Conservation (phyloP, 2,113 vertebrate genomes). For the Leuciscus idus region DNA sequence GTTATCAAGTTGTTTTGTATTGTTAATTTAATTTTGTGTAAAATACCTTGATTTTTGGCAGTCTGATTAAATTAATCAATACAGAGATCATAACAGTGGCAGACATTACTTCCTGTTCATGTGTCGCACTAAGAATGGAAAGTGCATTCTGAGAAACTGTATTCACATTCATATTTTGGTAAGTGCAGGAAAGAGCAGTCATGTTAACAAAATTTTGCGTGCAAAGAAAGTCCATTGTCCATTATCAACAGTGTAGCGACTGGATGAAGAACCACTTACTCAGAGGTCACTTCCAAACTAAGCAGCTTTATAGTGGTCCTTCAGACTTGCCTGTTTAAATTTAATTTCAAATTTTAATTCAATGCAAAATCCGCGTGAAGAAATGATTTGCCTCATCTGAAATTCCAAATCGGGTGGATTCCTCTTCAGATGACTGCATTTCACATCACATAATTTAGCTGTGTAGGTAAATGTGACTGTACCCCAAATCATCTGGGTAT, state of each 20-base stretch:
- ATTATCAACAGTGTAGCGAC: background rate
- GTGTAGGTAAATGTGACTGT: background rate
- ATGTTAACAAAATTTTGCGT: background rate
- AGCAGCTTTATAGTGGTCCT: background rate
- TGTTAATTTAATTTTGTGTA: background rate
- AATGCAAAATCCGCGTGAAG: background rate
- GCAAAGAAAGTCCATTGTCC: background rate
- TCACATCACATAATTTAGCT: background rate
- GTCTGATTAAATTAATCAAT: background rate
- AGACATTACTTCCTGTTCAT: background rate
- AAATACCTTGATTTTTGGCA: background rate
- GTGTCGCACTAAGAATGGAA: background rate
- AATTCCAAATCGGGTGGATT: too few species aligned
- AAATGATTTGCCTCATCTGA: background rate
- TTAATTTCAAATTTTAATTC: background rate
- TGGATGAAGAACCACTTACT: too few species aligned
- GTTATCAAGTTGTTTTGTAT: background rate
- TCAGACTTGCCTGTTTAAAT: background rate
- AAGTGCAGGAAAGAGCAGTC: background rate
- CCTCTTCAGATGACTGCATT: background rate
- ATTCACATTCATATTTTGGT: background rate
- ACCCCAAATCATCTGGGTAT: background rate
- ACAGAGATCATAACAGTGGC: background rate
- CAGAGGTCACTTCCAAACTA: background rate
- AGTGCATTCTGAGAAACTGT: background rate